phyloP scores from a whole-genome alignment of 2,888 invertebrate species.

The Altica lythri region DNA sequence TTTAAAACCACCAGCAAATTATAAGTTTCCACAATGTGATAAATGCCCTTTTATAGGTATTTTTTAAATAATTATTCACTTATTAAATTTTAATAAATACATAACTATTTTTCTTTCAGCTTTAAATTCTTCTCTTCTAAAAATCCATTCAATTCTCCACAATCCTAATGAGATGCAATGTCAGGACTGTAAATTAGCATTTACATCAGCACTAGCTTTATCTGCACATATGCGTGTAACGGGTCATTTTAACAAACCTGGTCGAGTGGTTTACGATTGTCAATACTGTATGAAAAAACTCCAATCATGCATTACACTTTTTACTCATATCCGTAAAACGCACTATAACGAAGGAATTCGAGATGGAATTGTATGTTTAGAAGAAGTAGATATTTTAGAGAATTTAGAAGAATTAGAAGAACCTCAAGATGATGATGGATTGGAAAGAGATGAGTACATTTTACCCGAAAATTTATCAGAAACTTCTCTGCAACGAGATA shows the following conservation, averaged over 20 bases:
- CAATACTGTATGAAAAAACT: conserved; percentile 78
- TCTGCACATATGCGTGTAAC: conserved; percentile 63
- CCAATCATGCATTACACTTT: conserved; percentile 69
- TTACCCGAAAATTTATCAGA: conserved; percentile 38
- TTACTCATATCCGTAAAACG: conserved; percentile 70
- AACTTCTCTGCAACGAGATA: conserved; percentile 34
- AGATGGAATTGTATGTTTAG: conserved; percentile 67
- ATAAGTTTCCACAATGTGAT: conserved; percentile 79
- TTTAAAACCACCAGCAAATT: conserved; percentile 70
- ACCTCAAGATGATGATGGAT: conserved; percentile 44
- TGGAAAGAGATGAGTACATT: conserved; percentile 42
- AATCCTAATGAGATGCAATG: conserved; percentile 61
- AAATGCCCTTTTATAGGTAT: conserved; percentile 69
- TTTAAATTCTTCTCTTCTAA: conserved; percentile 70
- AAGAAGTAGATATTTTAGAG: conserved; percentile 53
- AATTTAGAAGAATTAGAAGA: conserved; percentile 42
- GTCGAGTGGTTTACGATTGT: conserved; percentile 59
- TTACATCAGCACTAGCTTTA: conserved; percentile 56
- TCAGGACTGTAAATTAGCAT: conserved; percentile 63
- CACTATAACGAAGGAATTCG: conserved; percentile 68
- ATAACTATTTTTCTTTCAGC: conserved; percentile 58
- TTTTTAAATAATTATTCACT: conserved; percentile 13
- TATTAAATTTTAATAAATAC: background rate
- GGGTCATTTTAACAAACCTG: conserved; percentile 54
- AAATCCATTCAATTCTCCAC: conserved; percentile 72